These are phyloP conservation scores for Lordiphosa clarofinis DNA, from an alignment of 1,140 invertebrate genomes.

Conservation along the genomic window DNA sequence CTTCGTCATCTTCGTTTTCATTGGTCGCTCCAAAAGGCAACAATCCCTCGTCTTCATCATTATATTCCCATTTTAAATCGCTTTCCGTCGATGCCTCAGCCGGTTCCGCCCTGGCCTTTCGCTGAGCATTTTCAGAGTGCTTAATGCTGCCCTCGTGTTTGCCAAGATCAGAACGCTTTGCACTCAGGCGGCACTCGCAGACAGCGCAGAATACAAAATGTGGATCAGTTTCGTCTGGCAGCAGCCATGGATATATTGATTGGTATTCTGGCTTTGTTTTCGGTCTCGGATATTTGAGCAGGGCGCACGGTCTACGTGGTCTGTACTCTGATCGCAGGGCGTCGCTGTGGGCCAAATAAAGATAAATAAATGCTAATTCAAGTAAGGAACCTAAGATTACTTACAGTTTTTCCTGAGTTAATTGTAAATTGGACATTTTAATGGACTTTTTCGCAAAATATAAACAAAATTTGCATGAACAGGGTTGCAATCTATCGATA, in stretches of 20 bases:
- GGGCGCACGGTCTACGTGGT: slow-evolving; percentile 56
- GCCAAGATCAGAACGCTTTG: slow-evolving; percentile 62
- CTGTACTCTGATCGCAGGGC: slow-evolving; percentile 63
- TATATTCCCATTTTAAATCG: slow-evolving; percentile 55
- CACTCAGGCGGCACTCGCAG: slow-evolving; percentile 61
- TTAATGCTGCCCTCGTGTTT: slow-evolving; percentile 71
- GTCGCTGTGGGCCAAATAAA: slow-evolving; percentile 21
- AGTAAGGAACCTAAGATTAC: slow-evolving; percentile 2
- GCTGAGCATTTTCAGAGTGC: slow-evolving; percentile 58
- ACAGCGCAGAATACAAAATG: slow-evolving; percentile 67
- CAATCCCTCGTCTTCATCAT: slow-evolving; percentile 49
- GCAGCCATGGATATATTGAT: slow-evolving; percentile 57
- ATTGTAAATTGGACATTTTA: slow-evolving; percentile 57
- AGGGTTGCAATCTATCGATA: slow-evolving; percentile 4
- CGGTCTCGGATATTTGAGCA: slow-evolving; percentile 57
- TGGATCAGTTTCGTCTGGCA: slow-evolving; percentile 65
- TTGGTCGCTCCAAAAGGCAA: slow-evolving; percentile 24
- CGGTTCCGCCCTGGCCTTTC: slow-evolving; percentile 34
- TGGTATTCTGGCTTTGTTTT: slow-evolving; percentile 70
- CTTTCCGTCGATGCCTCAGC: background rate
- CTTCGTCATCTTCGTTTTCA: slow-evolving; percentile 20
- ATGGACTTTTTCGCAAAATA: slow-evolving; percentile 40
- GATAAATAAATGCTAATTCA: background rate
- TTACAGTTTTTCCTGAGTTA: slow-evolving; percentile 71
- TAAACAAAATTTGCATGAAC: slow-evolving; percentile 50